Base-by-base conservation (phyloP, 2,797 vertebrate genomes). In the Sylvilagus floridanus region DNA sequence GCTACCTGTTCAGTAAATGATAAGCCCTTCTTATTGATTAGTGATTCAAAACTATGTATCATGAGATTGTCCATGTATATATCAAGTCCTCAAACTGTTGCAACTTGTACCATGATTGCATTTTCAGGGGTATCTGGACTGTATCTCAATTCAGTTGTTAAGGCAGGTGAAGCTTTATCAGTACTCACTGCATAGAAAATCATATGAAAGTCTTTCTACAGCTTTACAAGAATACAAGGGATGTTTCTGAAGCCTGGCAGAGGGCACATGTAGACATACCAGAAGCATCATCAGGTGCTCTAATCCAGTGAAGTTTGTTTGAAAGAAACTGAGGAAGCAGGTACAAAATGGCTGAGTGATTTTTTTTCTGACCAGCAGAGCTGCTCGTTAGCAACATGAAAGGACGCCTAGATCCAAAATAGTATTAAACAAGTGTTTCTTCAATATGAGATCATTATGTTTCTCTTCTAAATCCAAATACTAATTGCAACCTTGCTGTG, bases 401-500 rank as follows among this genome's bases (percentile, higher is more conserved):
- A 97, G 93, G 92, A 92, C 47, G 96, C 98, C 97, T 97, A 97
- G 96, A 95, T 97, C 97, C 92, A 26, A 97, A 97, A 97, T 96
- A 96, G 94, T 97, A 97, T 98, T 98, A 98, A 98, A 95, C 16
- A 54, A 98, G 98, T 98, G 97, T 95, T 97, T 97, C 98, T 98
- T 96, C 62, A 17, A 98, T 97, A 96, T 97, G 97, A 98, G 98
- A 98, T 98, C 97, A 97, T 98, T 98, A 98, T 98, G 97, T 96
- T 97, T 95, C 97, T 97, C 95, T 98, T 98, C 96, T 98, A 98
- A 98, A 98, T 98, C 98, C 97, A 98, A 98, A 98, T 97, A 98
- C 98, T 98, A 98, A 98, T 98, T 98, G 98, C 98, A 97, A 96
- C 97, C 98, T 98, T 98, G 97, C 98, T 98, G 98, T 97, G 97